phyloP scores from a whole-genome alignment of 2,797 vertebrate species.

The Siniperca scherzeri region DNA sequence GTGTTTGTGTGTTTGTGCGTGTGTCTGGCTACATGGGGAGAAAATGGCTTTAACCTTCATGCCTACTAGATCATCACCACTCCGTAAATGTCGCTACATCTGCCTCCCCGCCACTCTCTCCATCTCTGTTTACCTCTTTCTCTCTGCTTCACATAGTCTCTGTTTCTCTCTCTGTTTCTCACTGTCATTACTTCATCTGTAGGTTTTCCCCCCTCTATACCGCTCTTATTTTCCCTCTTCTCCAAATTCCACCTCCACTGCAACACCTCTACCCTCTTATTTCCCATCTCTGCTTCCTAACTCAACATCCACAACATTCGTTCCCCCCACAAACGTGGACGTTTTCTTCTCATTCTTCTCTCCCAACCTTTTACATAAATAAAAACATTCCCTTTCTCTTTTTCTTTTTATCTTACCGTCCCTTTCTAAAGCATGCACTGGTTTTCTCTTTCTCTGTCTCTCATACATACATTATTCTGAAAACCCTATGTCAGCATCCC shows the following conservation, averaged over 20 bases:
- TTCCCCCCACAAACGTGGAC: neutral
- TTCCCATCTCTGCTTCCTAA: neutral
- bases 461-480: conserved; percentile 17
- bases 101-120: conserved; percentile 63
- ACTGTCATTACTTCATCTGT: conserved; percentile 39
- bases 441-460: conserved; percentile 3
- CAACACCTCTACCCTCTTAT: neutral
- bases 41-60: conserved; percentile 86
- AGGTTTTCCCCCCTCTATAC: neutral
- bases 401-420: conserved; percentile 7
- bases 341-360: conserved; percentile 7
- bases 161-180: conserved; percentile 16
- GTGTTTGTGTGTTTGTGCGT: conserved; percentile 33
- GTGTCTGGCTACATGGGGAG: conserved; percentile 57
- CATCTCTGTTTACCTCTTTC: conserved; percentile 66
- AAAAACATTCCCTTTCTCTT: too few relatives aligned
- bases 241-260: neutral
- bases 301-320: neutral
- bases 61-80: conserved; percentile 76
- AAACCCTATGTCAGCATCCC: conserved; percentile 57
- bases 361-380: conserved; percentile 1
- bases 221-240: neutral
- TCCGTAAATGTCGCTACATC: conserved; percentile 83
- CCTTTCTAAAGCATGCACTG: neutral
- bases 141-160: conserved; percentile 51